Evolutionary conservation across 2,113 vertebrate genomes (phyloP).

Genomic region (Egretta garzetta): DNA sequence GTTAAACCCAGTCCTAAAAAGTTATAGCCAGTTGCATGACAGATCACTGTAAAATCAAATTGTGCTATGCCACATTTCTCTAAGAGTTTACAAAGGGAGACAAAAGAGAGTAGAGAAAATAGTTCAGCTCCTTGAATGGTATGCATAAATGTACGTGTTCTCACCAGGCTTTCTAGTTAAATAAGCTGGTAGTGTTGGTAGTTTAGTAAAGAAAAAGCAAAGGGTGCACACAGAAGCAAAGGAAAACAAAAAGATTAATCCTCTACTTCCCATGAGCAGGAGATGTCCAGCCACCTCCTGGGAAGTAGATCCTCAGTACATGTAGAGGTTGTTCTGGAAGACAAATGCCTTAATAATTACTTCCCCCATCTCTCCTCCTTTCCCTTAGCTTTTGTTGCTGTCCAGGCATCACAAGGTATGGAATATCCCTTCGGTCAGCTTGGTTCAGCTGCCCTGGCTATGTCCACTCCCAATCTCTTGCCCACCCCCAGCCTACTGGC

Average conservation of each 20-base stretch:
- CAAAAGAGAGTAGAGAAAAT: neutral
- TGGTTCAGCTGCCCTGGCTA: neutral
- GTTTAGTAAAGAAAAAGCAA: neutral
- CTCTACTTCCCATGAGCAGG: neutral
- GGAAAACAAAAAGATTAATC: neutral
- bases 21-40: neutral
- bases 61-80: neutral
- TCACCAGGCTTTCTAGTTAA: neutral
- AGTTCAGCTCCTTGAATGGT: neutral
- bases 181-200: neutral
- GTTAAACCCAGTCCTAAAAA: neutral
- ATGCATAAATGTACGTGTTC: neutral
- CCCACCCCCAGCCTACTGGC: neutral
- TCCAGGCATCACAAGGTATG: neutral
- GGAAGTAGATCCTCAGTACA: fast-evolving
- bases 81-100: neutral
- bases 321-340: fast-evolving
- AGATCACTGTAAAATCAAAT: neutral
- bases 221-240: neutral
- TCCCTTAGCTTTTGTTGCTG: neutral
- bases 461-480: neutral
- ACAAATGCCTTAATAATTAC: neutral
- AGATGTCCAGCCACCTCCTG: neutral
- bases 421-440: neutral
- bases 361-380: neutral